Evolutionary conservation across 2,797 vertebrate species (phyloP).

Genomic region (Enteromius treurensis): DNA sequence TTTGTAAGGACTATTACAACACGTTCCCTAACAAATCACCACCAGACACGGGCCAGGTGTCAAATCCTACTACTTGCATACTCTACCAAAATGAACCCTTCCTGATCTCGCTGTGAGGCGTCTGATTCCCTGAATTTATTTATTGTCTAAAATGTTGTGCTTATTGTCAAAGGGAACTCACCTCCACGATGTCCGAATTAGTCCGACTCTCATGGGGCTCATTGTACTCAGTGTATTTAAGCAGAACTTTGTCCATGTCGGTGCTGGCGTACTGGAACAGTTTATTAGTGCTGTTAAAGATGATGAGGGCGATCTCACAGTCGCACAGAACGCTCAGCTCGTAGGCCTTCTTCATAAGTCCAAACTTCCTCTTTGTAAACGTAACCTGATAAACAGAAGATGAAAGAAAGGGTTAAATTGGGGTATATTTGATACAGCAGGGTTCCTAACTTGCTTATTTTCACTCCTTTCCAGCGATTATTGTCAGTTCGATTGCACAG

Average conservation of each 20-base stretch:
- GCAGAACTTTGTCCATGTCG: slow-evolving; percentile 89
- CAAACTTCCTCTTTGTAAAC: slow-evolving; percentile 90
- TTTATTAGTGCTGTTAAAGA: slow-evolving; percentile 92
- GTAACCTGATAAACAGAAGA: slow-evolving; percentile 77
- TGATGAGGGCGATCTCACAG: slow-evolving; percentile 89
- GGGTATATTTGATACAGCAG: not conserved
- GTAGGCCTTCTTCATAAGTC: slow-evolving; percentile 91
- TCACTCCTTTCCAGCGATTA: too few species aligned
- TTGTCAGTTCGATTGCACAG: too few species aligned
- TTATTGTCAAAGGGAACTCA: slow-evolving; percentile 64
- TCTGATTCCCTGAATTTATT: not conserved
- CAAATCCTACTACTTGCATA: not conserved
- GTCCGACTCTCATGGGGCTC: slow-evolving; percentile 88
- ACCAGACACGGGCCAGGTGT: slow-evolving; percentile 14
- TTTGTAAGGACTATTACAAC: slow-evolving; percentile 11
- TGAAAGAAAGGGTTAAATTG: not conserved
- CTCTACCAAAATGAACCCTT: not conserved
- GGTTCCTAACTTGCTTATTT: not conserved
- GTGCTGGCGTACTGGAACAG: slow-evolving; percentile 91
- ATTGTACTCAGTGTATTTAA: slow-evolving; percentile 88
- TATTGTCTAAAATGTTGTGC: not conserved
- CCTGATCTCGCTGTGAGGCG: not conserved
- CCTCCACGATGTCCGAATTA: slow-evolving; percentile 89
- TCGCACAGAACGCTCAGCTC: slow-evolving; percentile 89
- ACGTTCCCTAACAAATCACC: slow-evolving; percentile 9